A percentile compares a stretch with the other conserved stretches of the same genome.
Evolutionary conservation across 2,113 vertebrate species (phyloP).

Genomic region (Pomatorhinus ruficollis): DNA sequence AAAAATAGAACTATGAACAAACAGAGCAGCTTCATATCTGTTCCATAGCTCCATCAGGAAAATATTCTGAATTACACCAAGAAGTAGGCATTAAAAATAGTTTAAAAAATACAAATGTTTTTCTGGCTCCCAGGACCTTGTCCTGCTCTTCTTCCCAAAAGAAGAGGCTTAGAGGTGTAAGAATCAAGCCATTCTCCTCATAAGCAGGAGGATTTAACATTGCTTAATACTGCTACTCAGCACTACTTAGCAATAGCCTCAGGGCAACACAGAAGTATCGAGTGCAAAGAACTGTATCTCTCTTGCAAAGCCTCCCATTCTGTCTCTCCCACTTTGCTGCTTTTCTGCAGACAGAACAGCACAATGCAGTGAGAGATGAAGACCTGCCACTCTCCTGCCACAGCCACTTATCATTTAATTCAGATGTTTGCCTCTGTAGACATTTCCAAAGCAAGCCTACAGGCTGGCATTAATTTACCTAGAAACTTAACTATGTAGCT

Average conservation of each 20-base stretch:
- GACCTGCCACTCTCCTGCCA: conserved; percentile 54
- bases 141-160: conserved; percentile 26
- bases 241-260: conserved; percentile 65
- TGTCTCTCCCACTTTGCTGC: conserved; percentile 47
- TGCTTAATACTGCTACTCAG: conserved; percentile 67
- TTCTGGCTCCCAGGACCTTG: not conserved
- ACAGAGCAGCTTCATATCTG: not conserved
- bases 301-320: conserved; percentile 32
- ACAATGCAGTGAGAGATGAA: conserved; percentile 40
- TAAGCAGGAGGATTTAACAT: conserved; percentile 62
- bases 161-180: conserved; percentile 25
- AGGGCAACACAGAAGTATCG: conserved; percentile 49
- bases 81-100: not conserved
- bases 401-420: conserved; percentile 43
- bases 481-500: not conserved
- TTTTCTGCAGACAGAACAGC: conserved; percentile 35
- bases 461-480: conserved; percentile 33
- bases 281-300: conserved; percentile 53
- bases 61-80: not conserved
- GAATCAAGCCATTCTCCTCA: conserved; percentile 51
- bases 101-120: not conserved
- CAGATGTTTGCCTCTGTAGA: conserved; percentile 24
- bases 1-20: conserved; percentile 33
- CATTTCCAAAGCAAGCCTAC: conserved; percentile 2
- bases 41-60: not conserved